Base-by-base conservation (phyloP, 2,113 vertebrate species). In the Heliornis fulica region DNA sequence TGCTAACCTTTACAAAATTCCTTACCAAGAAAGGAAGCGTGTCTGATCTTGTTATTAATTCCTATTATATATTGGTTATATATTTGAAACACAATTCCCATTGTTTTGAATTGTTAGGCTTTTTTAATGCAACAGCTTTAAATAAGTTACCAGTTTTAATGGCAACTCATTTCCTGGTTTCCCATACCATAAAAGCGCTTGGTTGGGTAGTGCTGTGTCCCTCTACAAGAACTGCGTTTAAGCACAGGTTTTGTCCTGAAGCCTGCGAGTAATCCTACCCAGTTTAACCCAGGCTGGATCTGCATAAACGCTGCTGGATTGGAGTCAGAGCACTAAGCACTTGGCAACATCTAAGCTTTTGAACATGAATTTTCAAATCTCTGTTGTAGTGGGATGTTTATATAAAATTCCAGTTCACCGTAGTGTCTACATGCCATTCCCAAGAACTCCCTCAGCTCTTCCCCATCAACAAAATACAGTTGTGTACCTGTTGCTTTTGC, bases 1-100 rank as follows among this genome's bases (percentile, higher is more conserved):
- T 64, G 46, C 29, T 90, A 87, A 89, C 50, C 34, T 87, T 65
- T 79, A 82, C n/a, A 80, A 51, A 93, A 91, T 89, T 93, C 70
- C 29, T 87, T 71, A 45, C 57, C 36, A 57, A 87, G 76, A 59
- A 81, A 87, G 43, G 53, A 90, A 66, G 25, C 32, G 43, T 57
- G 31, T 83, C 34, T 75, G 51, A 89, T 91, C 21, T 36, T 84
- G 40, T 87, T 94, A 72, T 17, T 79, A 85, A 79, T 80, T 89
- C 34, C 34, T 85, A 13, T 57, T 85, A 57, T 50, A 32, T 87
- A 59, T 46, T 23, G 22, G 34, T 74, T 90, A 50, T 2, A 0
- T 64, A 54, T 79, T 95, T 72, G 46, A 76, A 89, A 53, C 28
- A n/a, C 57, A 61, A 7, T 74, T 92, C 68, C 11, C 10, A 17